Evolutionary conservation across 2,797 vertebrate species (phyloP), one percentile per base, ranked within the genome.

Genomic region (Alouatta caraya): DNA sequence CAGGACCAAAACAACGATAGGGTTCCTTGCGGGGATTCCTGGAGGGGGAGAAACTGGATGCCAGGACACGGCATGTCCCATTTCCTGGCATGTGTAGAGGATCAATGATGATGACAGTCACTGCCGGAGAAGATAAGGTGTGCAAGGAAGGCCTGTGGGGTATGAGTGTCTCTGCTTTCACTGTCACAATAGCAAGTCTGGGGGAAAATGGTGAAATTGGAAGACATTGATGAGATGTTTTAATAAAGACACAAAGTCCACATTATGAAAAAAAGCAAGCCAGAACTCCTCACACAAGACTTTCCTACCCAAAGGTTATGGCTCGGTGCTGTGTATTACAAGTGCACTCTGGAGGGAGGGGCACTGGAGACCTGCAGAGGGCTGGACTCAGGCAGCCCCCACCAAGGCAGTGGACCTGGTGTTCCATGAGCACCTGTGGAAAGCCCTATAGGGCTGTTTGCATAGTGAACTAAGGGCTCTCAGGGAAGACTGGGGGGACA

Each of bases 101-200:
- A 14, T n/a, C 0, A 0, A 2, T 0, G 5, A 52, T 17, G 48
- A 14, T 48, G 76, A 17, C 2, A 2, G 19, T 10, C 61, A 21
- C 42, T 1, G 6, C 72, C 76, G 0, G 5, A 22, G 39, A 26
- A 8, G 61, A 17, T 17, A 8, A 13, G 19, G 37, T 6, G 1
- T 21, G 22, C 46, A 22, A 22, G 12, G 57, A 52, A 50, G n/a
- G 22, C 46, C 14, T 19, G 2, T 0, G 17, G 72, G 22, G 2
- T 1, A 1, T 24, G 21, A 4, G 37, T 13, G 7, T 73, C 50
- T 15, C 10, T 70, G 22, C 30, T 24, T 0, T 67, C 17, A 19
- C 15, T 19, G 30, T 39, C 67, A 39, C 10, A 39, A 22, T 39
- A 72, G 67, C 67, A 72, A 24, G 67, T 10, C n/a, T 72, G 37